Percentiles rank a stretch among this genome's conserved stretches.
Evolutionary conservation across 2,888 invertebrate genomes (phyloP).

Genomic region (Pocota personata): DNA sequence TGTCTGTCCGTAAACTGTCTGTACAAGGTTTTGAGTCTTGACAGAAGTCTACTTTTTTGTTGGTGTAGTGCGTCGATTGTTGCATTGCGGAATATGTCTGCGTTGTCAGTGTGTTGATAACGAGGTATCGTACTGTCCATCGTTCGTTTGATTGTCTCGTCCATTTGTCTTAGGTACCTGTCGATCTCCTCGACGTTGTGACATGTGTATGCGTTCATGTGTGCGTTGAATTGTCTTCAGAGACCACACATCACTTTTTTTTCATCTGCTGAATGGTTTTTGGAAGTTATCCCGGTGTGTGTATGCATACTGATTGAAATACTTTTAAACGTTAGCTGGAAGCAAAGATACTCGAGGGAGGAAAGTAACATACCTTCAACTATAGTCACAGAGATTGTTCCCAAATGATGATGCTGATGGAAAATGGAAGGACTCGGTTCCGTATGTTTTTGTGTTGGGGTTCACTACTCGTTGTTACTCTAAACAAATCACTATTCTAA

Average conservation of each 20-base stretch:
- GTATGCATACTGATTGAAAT: not conserved
- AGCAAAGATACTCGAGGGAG: too few species aligned
- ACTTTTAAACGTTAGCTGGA: not conserved
- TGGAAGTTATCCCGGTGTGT: not conserved
- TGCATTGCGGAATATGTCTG: too few species aligned
- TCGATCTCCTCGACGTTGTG: too few species aligned
- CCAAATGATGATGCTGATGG: not conserved
- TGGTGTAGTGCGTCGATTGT: too few species aligned
- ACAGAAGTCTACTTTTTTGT: too few species aligned
- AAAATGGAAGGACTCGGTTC: not conserved
- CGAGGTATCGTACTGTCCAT: too few species aligned
- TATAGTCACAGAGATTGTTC: not conserved
- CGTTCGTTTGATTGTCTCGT: too few species aligned
- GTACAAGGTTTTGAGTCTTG: too few species aligned
- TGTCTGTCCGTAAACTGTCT: too few species aligned
- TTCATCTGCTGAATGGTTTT: not conserved
- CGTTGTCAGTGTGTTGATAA: too few species aligned
- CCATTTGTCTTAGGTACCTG: too few species aligned
- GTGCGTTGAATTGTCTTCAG: not conserved
- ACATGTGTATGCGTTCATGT: not conserved
- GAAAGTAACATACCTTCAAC: not conserved
- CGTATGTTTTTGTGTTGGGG: not conserved
- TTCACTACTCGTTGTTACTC: not conserved
- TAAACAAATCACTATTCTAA: not conserved
- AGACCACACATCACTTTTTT: not conserved